A percentile compares a stretch with the other conserved stretches of the same genome.
Evolutionary conservation across 2,888 invertebrate genomes (phyloP).

Genomic region (Lagria hirta): DNA sequence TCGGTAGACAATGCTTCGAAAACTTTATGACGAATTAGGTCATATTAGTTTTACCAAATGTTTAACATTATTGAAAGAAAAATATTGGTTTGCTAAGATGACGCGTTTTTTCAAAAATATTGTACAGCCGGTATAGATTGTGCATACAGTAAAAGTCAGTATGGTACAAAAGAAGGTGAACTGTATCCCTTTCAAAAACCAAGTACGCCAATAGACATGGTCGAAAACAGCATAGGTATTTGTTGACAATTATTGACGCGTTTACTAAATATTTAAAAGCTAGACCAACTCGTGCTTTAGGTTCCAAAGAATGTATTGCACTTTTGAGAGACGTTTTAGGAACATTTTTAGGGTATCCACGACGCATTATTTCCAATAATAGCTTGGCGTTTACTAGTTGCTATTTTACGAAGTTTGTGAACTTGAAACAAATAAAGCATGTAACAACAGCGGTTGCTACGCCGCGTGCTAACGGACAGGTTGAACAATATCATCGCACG

Average conservation of each 20-base stretch:
- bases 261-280: slow-evolving; percentile 25
- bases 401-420: slow-evolving; percentile 19
- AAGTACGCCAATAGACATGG: slow-evolving; percentile 18
- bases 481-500: slow-evolving; percentile 38
- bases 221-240: slow-evolving; percentile 18
- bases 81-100: slow-evolving; percentile 43
- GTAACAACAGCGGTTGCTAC: slow-evolving; percentile 23
- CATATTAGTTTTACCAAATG: slow-evolving; percentile 38
- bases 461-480: slow-evolving; percentile 36
- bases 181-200: slow-evolving; percentile 26
- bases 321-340: slow-evolving; percentile 4
- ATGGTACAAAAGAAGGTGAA: slow-evolving; percentile 31
- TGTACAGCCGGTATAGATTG: slow-evolving; percentile 37
- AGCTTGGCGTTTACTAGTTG: slow-evolving; percentile 27
- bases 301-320: slow-evolving; percentile 5
- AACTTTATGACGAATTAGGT: slow-evolving; percentile 44
- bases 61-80: slow-evolving; percentile 35
- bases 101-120: slow-evolving; percentile 37
- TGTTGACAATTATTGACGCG: slow-evolving; percentile 23
- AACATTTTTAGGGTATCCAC: slow-evolving; percentile 21
- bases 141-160: slow-evolving; percentile 37
- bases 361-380: slow-evolving; percentile 28
- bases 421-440: slow-evolving; percentile 19
- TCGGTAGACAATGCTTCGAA: slow-evolving; percentile 40
- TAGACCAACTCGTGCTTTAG: background rate